A percentile compares a stretch with the other conserved stretches of the same genome.
phyloP scores from a whole-genome alignment of 1,140 invertebrate genomes.

The Phortica variegata region DNA sequence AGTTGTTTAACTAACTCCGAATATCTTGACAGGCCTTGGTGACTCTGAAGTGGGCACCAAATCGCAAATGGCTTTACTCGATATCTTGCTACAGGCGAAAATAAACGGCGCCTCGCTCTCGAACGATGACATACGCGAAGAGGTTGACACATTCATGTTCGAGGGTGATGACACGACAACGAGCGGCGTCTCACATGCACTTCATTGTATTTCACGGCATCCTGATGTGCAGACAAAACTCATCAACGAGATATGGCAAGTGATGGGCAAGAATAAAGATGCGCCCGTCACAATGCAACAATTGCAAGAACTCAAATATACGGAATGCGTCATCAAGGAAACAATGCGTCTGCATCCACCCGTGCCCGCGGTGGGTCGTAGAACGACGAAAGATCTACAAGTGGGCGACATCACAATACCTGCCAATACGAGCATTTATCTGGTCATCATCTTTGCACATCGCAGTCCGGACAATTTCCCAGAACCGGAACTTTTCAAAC shows the following conservation, averaged over 20 bases:
- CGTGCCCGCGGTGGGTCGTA: conserved; percentile 60
- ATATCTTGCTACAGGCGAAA: conserved; percentile 69
- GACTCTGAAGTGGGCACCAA: conserved; percentile 55
- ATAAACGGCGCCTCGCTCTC: conserved; percentile 62
- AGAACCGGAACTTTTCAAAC: conserved; percentile 60
- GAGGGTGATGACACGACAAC: conserved; percentile 60
- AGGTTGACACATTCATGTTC: conserved; percentile 78
- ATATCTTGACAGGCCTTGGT: conserved; percentile 20
- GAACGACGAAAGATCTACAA: conserved; percentile 47
- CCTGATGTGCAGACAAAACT: conserved; percentile 59
- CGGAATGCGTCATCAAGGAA: conserved; percentile 62
- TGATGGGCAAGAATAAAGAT: conserved; percentile 57
- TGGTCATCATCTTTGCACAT: conserved; percentile 46
- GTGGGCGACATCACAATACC: conserved; percentile 27
- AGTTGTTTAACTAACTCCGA: conserved; percentile 20
- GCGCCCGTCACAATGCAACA: conserved; percentile 51
- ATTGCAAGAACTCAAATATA: conserved; percentile 59
- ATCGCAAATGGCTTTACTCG: conserved; percentile 73
- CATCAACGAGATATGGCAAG: conserved; percentile 61
- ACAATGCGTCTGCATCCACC: conserved; percentile 60
- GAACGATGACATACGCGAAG: conserved; percentile 69
- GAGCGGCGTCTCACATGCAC: conserved; percentile 34
- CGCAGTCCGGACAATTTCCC: conserved; percentile 32
- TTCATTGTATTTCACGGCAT: conserved; percentile 31
- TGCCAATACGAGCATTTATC: conserved; percentile 38